Base-by-base conservation (phyloP, 2,888 invertebrate genomes). In the Alloscopus bannaensis region DNA sequence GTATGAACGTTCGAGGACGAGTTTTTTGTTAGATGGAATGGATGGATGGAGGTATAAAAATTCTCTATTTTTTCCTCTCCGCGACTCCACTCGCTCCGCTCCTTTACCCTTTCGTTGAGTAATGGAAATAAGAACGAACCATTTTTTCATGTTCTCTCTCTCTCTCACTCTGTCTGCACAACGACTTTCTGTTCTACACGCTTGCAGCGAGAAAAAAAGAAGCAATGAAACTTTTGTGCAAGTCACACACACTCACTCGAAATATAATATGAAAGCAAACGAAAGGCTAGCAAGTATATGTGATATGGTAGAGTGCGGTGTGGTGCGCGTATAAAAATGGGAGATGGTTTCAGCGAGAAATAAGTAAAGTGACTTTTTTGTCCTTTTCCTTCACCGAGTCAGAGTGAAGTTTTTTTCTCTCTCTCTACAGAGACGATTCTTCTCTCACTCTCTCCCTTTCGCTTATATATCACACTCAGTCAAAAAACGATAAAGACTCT, bases 71-170 rank as follows among this genome's bases (percentile, higher is more conserved):
- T 62, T n/a, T n/a, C n/a, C n/a, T n/a, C n/a, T n/a, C n/a, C n/a
- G n/a, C n/a, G n/a, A n/a, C n/a, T n/a, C n/a, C 50, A 50, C 24
- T 52, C 50, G 11, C 40, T 26, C 31, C 52, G 60, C 62, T 62
- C 60, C 60, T 28, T 71, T 62, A 62, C 71, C 60, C 62, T 71
- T 70, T 70, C 47, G 47, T 70, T 59, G 59, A 70, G 45, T 71
- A 50, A 36, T 62, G 60, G 45, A 47, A 50, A 50, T 31, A 24
- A 66, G 16, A 16, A 66, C 18, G 60, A 36, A 71, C 59, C 45
- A 52, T 29, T 60, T 62, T 62, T 62, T 42, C 36, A 8, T 36
- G 31, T 22, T 60, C 16, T 18, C 3, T n/a, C 45, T 45, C 3
- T 18, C 16, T 6, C 31, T 57, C 55, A 24, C n/a, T n/a, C n/a